Conservation (phyloP, 2,113 vertebrate species). For the Pseudolaguvia tuberculata region DNA sequence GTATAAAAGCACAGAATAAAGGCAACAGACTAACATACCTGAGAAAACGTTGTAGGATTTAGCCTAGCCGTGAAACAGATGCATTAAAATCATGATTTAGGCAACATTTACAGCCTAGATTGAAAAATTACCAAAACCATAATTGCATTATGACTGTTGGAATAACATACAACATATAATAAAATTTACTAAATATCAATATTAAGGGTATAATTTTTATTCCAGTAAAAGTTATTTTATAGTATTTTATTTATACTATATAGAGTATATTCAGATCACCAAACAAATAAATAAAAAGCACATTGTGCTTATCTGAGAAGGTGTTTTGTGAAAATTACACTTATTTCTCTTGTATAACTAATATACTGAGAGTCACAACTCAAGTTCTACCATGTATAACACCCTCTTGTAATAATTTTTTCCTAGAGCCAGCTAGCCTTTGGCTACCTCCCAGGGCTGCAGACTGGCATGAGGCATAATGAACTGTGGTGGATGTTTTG, state of each 20-base stretch:
- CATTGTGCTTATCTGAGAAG: too few relatives aligned
- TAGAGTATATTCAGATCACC: background rate
- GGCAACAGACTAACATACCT: constrained; percentile 15
- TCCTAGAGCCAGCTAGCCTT: constrained; percentile 39
- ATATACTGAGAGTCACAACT: background rate
- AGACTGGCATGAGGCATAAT: constrained; percentile 66
- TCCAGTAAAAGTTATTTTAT: background rate
- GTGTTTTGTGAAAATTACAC: too few relatives aligned
- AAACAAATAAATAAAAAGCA: background rate
- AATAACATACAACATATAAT: background rate
- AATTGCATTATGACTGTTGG: background rate
- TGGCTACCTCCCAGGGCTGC: constrained; percentile 60
- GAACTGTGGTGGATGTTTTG: constrained; percentile 64
- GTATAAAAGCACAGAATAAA: background rate
- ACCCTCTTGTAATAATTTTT: background rate
- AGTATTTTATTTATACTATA: background rate
- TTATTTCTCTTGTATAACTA: too few relatives aligned
- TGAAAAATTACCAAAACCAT: background rate
- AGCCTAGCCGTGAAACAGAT: background rate
- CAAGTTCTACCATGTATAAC: background rate
- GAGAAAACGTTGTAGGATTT: constrained; percentile 4
- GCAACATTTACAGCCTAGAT: background rate
- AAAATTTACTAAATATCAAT: background rate
- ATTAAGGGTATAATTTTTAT: too few relatives aligned
- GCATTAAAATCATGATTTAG: background rate